Evolutionary conservation across 2,888 invertebrate genomes (phyloP).

Genomic region (Caenorhabditis japonica): DNA sequence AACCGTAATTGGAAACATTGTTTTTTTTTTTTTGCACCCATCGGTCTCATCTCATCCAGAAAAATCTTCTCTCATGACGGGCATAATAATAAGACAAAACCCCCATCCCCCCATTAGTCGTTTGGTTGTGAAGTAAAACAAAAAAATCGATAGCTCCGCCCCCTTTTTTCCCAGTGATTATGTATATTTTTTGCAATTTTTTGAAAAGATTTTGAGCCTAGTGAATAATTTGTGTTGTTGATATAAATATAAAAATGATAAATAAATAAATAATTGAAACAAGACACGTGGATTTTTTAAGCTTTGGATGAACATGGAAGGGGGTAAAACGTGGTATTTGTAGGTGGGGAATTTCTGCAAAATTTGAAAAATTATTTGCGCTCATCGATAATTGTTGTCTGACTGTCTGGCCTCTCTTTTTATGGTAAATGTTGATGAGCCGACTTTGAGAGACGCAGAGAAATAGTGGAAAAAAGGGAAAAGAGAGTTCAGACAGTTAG

Average conservation of each 20-base stretch:
- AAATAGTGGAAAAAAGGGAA: no score
- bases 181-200: slow-evolving; percentile 1
- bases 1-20: slow-evolving; percentile 41
- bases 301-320: not conserved
- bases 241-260: not conserved
- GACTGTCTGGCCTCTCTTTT: no score
- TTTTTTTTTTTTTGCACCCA: not conserved
- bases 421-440: no score
- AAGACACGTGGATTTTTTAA: not conserved
- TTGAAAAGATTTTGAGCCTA: not conserved
- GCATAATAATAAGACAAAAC: no score
- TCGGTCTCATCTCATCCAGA: not conserved
- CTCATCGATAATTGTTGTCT: no score
- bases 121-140: no score
- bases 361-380: no score
- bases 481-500: no score
- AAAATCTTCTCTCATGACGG: not conserved
- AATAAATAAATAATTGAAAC: not conserved
- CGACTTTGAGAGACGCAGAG: no score
- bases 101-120: no score
- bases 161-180: slow-evolving; percentile 9
- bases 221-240: not conserved
- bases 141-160: slow-evolving; percentile 13
- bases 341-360: not conserved
- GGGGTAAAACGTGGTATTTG: not conserved